Conservation (phyloP, 2,113 vertebrate species). For the Indri indri region DNA sequence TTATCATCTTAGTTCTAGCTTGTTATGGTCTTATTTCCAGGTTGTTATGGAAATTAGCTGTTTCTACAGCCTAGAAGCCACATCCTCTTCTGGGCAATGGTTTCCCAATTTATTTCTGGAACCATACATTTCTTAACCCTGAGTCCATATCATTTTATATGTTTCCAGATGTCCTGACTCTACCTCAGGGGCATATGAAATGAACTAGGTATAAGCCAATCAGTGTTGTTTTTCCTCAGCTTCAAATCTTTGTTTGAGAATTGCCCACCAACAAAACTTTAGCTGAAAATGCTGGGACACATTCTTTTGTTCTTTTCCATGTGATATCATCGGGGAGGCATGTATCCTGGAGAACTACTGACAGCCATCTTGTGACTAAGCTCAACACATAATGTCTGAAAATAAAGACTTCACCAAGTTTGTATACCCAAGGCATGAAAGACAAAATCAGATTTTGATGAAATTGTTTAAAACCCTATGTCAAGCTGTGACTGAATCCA, state of each 20-base stretch:
- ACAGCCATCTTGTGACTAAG: not conserved
- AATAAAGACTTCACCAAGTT: not conserved
- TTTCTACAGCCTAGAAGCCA: not conserved
- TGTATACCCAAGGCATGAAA: not conserved
- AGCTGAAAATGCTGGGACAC: not conserved
- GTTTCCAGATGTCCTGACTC: not conserved
- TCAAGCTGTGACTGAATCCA: not conserved
- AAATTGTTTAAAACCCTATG: not conserved
- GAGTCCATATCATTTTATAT: not conserved
- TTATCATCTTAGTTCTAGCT: not conserved
- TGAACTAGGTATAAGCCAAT: not conserved
- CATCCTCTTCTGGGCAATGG: not conserved
- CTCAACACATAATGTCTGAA: not conserved
- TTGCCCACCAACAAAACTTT: not conserved
- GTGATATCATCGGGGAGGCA: not conserved
- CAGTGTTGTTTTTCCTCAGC: not conserved
- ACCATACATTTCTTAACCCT: not conserved
- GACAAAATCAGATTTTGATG: slow-evolving; percentile 4
- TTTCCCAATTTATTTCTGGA: not conserved
- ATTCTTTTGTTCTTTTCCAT: not conserved
- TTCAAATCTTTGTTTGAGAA: not conserved
- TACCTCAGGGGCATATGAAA: not conserved
- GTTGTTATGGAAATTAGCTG: not conserved
- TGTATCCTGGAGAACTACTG: not conserved
- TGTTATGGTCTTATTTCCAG: not conserved